Evolutionary conservation across 1,140 invertebrate genomes (phyloP), one percentile per base, ranked within the genome.

Genomic region (Gryllus bimaculatus): DNA sequence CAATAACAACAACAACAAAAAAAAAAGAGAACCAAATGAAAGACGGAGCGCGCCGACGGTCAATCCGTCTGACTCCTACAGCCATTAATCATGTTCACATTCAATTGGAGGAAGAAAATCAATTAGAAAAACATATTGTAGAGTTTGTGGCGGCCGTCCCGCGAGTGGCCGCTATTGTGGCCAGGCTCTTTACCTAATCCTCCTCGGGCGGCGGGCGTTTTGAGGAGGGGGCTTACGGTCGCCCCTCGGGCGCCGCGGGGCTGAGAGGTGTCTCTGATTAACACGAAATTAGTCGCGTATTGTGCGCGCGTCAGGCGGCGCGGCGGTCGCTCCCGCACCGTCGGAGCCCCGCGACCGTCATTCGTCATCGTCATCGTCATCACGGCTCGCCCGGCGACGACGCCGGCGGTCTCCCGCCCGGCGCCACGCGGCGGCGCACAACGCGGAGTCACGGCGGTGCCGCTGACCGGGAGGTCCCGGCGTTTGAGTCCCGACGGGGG

Each of bases 251-350:
- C 54, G 54, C 54, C 54, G 18, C 0, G 18, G 54, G 54, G 0
- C 54, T 66, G 10, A 66, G 54, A 66, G 18, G 54, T 66, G 54
- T 66, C 54, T 18, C 54, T 66, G 54, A 66, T 66, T 66, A 66
- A 66, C 54, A 66, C 54, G 18, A 66, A 66, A 66, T 66, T 66
- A 66, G 54, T 66, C 54, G 54, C 54, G 54, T 66, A 66, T 66
- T 66, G 54, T 66, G 54, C 10, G 10, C 10, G 54, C 18, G 54
- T 66, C 54, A 66, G 10, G 54, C 26, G 26, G 26, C 18, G 54
- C 10, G 54, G 54, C 18, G 54, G 54, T 1, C 10, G 18, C 10
- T 66, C 10, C 18, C 54, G 10, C 54, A 10, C 18, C 7, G 54
- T 66, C 54, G 7, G 10, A 18, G 10, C 54, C 10, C 18, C 10